These are phyloP conservation scores for Todiramphus saurophagus DNA, from an alignment of 2,113 vertebrate species.

Conservation along the genomic window DNA sequence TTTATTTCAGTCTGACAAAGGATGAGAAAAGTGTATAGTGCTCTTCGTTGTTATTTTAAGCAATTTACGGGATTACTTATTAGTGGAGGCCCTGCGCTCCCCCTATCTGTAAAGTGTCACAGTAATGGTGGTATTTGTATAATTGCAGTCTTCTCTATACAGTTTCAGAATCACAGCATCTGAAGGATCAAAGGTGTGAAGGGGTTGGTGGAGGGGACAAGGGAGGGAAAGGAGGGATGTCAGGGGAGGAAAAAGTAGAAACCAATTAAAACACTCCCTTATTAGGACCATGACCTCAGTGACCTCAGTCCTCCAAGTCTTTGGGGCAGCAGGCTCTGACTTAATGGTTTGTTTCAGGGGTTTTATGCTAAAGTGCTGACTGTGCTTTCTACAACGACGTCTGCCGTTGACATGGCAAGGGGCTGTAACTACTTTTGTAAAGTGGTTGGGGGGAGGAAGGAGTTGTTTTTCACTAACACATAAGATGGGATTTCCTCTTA, in stretches of 20 bases:
- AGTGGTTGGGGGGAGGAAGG: background rate
- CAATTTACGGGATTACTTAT: slow-evolving; percentile 72
- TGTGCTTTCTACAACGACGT: background rate
- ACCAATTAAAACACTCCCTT: slow-evolving; percentile 65
- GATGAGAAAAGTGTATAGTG: slow-evolving; percentile 66
- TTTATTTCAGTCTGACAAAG: slow-evolving; percentile 80
- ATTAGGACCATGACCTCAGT: slow-evolving; percentile 37
- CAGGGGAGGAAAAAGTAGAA: slow-evolving; percentile 41
- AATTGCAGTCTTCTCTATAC: slow-evolving; percentile 68
- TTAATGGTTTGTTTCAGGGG: slow-evolving; percentile 61
- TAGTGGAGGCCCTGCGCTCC: slow-evolving; percentile 18
- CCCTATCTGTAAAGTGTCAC: slow-evolving; percentile 30
- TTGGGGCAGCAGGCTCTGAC: slow-evolving; percentile 49
- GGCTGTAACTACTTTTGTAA: background rate
- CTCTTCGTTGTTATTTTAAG: slow-evolving; percentile 67
- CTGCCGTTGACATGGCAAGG: background rate
- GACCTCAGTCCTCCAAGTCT: slow-evolving; percentile 52
- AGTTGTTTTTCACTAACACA: background rate
- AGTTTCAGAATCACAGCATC: slow-evolving; percentile 69
- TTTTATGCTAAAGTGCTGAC: slow-evolving; percentile 62
- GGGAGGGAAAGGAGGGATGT: slow-evolving; percentile 3
- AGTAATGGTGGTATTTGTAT: slow-evolving; percentile 65
- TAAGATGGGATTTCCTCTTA: background rate
- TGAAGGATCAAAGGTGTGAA: slow-evolving; percentile 65
- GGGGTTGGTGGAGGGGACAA: background rate